phyloP scores from a whole-genome alignment of 2,797 vertebrate species.

The Poecile montanus region DNA sequence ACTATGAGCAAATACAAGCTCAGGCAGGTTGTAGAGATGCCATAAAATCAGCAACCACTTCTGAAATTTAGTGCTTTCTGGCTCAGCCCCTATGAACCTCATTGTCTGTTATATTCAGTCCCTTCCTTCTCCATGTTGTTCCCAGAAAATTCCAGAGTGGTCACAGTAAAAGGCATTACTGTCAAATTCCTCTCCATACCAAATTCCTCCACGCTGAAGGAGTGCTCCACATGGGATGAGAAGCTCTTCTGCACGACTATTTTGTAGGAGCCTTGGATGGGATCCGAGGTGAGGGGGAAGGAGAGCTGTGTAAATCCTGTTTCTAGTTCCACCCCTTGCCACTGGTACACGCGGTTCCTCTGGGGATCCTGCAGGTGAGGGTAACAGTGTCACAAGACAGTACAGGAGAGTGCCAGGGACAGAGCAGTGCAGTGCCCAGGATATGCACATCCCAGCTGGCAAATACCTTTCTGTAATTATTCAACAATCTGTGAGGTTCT shows the following conservation, averaged over 20 bases:
- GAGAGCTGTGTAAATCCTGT: constrained; percentile 64
- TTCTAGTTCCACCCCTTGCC: constrained; percentile 62
- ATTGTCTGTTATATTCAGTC: not conserved
- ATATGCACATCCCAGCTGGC: not conserved
- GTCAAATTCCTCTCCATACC: constrained; percentile 55
- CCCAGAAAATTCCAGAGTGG: not conserved
- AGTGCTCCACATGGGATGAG: not conserved
- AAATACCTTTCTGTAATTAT: not conserved
- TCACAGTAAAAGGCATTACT: not conserved
- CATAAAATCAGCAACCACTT: not conserved
- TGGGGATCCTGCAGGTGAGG: constrained; percentile 65
- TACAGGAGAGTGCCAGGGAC: not conserved
- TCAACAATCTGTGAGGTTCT: not conserved
- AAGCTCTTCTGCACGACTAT: constrained; percentile 66
- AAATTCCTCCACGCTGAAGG: constrained; percentile 70
- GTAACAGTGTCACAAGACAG: not conserved
- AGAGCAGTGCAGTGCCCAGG: not conserved
- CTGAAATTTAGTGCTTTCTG: not conserved
- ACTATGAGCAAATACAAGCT: not conserved
- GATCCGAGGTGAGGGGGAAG: constrained; percentile 70
- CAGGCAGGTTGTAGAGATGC: not conserved
- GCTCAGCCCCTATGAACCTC: not conserved
- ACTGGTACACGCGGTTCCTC: constrained; percentile 71
- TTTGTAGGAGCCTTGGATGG: constrained; percentile 68
- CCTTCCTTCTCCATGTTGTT: not conserved